These are phyloP conservation scores for Strigamia transsilvanica DNA, from an alignment of 2,888 invertebrate genomes.

Conservation along the genomic window DNA sequence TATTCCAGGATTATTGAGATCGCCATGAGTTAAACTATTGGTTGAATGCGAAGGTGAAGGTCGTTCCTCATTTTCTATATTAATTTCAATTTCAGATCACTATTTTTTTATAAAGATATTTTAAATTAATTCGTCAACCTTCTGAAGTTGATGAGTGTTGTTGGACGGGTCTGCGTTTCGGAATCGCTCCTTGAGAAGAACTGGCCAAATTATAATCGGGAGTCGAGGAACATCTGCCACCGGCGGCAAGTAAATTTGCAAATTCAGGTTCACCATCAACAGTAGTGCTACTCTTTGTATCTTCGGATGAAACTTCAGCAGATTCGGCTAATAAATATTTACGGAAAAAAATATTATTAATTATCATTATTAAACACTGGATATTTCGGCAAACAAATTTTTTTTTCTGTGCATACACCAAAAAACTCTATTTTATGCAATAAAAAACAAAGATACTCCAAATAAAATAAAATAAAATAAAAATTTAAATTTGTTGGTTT, in stretches of 20 bases:
- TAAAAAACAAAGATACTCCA: too few species aligned
- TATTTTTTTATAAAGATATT: neutral
- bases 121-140: neutral
- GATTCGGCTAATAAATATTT: neutral
- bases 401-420: too few species aligned
- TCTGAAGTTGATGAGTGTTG: constrained; percentile 52
- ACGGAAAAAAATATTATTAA: neutral
- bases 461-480: too few species aligned
- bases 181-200: constrained; percentile 58
- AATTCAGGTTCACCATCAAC: constrained; percentile 50
- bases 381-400: too few species aligned
- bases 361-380: too few species aligned
- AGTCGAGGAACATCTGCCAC: constrained; percentile 53
- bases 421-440: too few species aligned
- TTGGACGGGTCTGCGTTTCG: constrained; percentile 56
- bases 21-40: constrained; percentile 55
- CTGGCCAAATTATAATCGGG: constrained; percentile 42
- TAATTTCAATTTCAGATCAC: neutral
- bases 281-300: constrained; percentile 40
- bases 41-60: constrained; percentile 46
- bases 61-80: constrained; percentile 50
- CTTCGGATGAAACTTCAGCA: constrained; percentile 42
- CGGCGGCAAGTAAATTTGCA: neutral
- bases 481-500: too few species aligned
- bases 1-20: constrained; percentile 63